Percentiles rank a stretch among this genome's conserved stretches.
These are phyloP conservation scores for Tipula vernalis DNA, from an alignment of 2,888 invertebrate genomes.

Conservation along the genomic window DNA sequence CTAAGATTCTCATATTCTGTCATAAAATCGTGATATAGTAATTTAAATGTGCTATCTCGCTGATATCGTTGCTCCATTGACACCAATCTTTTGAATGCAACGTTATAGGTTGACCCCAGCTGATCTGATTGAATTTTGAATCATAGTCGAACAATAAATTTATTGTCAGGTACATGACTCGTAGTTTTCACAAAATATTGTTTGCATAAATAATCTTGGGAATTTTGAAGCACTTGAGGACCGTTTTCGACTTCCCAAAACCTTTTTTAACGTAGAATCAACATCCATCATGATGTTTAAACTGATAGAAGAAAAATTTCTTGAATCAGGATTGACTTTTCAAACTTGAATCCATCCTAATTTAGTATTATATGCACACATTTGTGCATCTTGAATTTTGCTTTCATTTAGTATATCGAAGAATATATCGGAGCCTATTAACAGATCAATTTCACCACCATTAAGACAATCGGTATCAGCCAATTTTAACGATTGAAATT, in stretches of 20 bases:
- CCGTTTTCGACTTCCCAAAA: too few relatives aligned
- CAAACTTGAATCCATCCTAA: background rate
- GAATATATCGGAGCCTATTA: too few relatives aligned
- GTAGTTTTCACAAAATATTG: too few relatives aligned
- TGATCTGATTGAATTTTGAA: background rate
- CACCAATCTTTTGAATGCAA: background rate
- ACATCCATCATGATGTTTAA: background rate
- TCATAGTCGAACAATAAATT: background rate
- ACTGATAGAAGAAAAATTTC: background rate
- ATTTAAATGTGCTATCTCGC: background rate
- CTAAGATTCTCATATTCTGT: too few relatives aligned
- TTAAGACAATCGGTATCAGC: too few relatives aligned
- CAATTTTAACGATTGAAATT: too few relatives aligned
- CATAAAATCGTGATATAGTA: too few relatives aligned
- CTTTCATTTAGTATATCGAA: background rate
- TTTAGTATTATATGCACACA: too few relatives aligned
- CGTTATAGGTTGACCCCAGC: background rate
- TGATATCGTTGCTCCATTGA: background rate
- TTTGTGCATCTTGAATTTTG: background rate
- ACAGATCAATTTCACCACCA: too few relatives aligned
- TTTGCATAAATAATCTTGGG: too few relatives aligned
- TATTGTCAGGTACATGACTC: too few relatives aligned
- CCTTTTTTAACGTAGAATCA: background rate
- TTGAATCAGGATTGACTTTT: background rate
- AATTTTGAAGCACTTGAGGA: too few relatives aligned